phyloP scores from a whole-genome alignment of 2,888 invertebrate genomes.

The Oscheius sp. region DNA sequence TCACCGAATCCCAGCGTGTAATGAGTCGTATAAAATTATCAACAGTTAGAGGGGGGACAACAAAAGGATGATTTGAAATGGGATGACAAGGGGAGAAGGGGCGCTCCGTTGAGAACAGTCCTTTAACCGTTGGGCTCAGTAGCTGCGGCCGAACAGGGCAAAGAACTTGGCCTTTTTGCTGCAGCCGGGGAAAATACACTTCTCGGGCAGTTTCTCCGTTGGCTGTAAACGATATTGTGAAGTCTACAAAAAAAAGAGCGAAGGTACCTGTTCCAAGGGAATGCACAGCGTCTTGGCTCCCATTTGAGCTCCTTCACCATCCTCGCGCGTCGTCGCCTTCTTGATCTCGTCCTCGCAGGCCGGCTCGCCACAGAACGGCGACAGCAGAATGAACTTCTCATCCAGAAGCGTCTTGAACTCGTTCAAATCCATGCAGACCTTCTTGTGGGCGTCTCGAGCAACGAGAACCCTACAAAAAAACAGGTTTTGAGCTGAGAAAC shows the following conservation, averaged over 20 bases:
- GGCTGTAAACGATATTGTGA: constrained; percentile 75
- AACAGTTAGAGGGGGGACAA: constrained; percentile 1
- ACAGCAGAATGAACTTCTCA: constrained; percentile 87
- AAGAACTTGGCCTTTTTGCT: constrained; percentile 84
- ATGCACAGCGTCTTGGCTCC: constrained; percentile 99
- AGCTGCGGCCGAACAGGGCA: constrained; percentile 95
- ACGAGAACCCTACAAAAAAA: constrained; percentile 80
- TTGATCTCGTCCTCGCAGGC: constrained; percentile 95
- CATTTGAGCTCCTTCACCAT: constrained; percentile 78
- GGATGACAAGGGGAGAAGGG: neutral
- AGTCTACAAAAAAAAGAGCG: constrained; percentile 1
- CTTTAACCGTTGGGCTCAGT: constrained; percentile 77
- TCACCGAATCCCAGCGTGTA: neutral
- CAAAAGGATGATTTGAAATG: constrained; percentile 21
- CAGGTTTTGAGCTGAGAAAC: neutral
- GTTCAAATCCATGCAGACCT: constrained; percentile 83
- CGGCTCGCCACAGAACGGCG: constrained; percentile 90
- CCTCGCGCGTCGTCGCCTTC: constrained; percentile 79
- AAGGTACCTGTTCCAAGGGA: constrained; percentile 86
- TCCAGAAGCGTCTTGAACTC: constrained; percentile 87
- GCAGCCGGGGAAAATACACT: constrained; percentile 90
- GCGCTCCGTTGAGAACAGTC: constrained; percentile 12
- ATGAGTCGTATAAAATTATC: constrained; percentile 8
- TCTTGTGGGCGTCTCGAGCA: constrained; percentile 83
- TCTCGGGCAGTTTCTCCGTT: constrained; percentile 73